Base-by-base conservation (phyloP, 2,797 vertebrate species). In the Takifugu ocellatus region DNA sequence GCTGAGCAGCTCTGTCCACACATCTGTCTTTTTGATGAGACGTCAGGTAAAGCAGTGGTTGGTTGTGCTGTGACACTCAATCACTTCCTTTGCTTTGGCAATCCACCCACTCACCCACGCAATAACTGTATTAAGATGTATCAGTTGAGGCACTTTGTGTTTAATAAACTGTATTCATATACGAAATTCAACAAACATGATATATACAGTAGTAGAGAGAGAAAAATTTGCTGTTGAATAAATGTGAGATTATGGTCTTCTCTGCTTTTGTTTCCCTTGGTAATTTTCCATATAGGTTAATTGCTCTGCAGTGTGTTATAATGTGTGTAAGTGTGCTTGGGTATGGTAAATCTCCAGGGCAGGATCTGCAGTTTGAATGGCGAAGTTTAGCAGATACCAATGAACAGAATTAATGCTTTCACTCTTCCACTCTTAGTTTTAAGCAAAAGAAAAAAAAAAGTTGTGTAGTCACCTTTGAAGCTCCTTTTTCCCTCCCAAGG, bases 121-220 rank as follows among this genome's bases (percentile, higher is more conserved):
- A 92, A 91, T 92, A 92, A 91, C 72, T 88, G 87, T 90, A 84
- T 93, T 90, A 90, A 88, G 83, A 89, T 89, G 82, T 91, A 84
- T 92, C 85, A 72, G 87, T 81, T 72, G 76, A 90, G 83, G 90
- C 88, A 91, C 91, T 78, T 83, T 80, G 82, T 88, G 80, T 84
- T 86, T 69, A 86, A 77, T 79, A 68, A 74, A 84, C 79, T 79
- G 74, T 85, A 74, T 84, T 81, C 63, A 66, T 82, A 78, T 86
- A 77, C 84, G 74, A 82, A 84, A 62, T 69, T 73, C 73, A 73
- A 72, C 74, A 81, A 70, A 65, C 55, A 79, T 72, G 21, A 21
- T 81, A 75, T 83, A 84, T 73, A 86, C 61, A 84, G 84, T 77
- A 78, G 84, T 21, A 85, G 80, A 85, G 80, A 88, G 75, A 83